Conservation (phyloP, 2,888 invertebrate species). For the Notodonta ziczac region DNA sequence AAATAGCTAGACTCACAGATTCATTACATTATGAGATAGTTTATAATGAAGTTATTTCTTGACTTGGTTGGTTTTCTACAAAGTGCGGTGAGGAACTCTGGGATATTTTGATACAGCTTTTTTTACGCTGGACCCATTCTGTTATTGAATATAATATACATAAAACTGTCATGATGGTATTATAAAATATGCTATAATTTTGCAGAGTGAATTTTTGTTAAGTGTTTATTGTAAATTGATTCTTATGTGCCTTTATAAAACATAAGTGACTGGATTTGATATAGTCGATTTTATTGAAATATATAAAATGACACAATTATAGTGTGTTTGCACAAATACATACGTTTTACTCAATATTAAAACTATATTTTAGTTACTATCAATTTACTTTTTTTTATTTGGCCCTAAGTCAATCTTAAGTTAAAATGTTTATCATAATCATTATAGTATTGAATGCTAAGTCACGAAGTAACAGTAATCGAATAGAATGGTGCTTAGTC, state of each 20-base stretch:
- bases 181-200: conserved; percentile 47
- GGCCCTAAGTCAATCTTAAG: conserved; percentile 73
- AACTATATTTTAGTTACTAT: conserved; percentile 63
- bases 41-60: conserved; percentile 31
- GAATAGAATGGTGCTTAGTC: conserved; percentile 85
- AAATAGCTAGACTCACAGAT: conserved; percentile 19
- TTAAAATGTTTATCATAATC: conserved; percentile 70
- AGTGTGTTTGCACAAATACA: conserved; percentile 78
- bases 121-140: conserved; percentile 30
- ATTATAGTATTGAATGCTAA: conserved; percentile 77
- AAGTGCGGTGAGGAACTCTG: conserved; percentile 30
- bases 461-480: conserved; percentile 78
- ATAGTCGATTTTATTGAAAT: conserved; percentile 66
- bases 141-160: conserved; percentile 25
- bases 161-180: conserved; percentile 23
- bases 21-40: conserved; percentile 25
- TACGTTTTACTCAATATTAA: conserved; percentile 70
- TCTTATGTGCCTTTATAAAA: conserved; percentile 80
- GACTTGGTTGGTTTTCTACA: conserved; percentile 38
- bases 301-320: conserved; percentile 66
- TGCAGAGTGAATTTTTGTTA: conserved; percentile 58
- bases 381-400: conserved; percentile 64
- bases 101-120: conserved; percentile 39
- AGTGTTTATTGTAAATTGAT: conserved; percentile 75
- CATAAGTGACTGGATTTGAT: conserved; percentile 79